Evolutionary conservation across 92 coral and sea anemone genomes (phyloP), one percentile per base, ranked within the genome.

Genomic region (Porites divaricata): DNA sequence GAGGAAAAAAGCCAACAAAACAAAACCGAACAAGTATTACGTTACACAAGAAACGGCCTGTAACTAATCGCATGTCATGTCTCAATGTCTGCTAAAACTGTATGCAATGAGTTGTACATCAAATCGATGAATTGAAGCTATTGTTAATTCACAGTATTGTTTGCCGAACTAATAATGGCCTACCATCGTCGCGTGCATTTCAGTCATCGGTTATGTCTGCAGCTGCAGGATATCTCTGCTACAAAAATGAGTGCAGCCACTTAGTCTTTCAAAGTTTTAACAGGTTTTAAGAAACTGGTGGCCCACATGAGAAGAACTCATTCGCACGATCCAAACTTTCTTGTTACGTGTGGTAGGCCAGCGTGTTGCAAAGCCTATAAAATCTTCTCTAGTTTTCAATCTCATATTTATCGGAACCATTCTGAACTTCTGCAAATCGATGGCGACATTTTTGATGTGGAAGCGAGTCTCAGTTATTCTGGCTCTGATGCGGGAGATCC

Each of bases 341-440:
- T 67, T 26, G 48, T 81, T 26, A 73, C 51, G 17, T 81, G 90
- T 74, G 81, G 75, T 73, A 64, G 48, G 45, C 57, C 69, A 22
- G 48, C 41, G 6, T 87, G 87, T 67, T 65, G 63, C 65, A 69
- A 74, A 71, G 26, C 81, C 12, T 87, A 72, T 56, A 6, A 15
- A 52, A 52, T 87, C 58, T 61, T 80, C 22, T 87, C 90, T 56
- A 75, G 83, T 22, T 87, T 87, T 24, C 62, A 79, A 19, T 81
- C 82, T 48, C 90, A 87, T n/a, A 73, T 87, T 21, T 67, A 48
- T 28, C 81, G 83, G 71, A 87, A 81, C 56, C 91, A 88, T 81
- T 63, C 77, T 66, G 81, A 87, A 79, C 74, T 69, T 41, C 49
- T 69, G 10, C 19, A 69, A 69, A 5, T 15, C 5, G 74, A 69